Conservation (phyloP, 1,140 invertebrate species). For the Drosophila kanapiae region DNA sequence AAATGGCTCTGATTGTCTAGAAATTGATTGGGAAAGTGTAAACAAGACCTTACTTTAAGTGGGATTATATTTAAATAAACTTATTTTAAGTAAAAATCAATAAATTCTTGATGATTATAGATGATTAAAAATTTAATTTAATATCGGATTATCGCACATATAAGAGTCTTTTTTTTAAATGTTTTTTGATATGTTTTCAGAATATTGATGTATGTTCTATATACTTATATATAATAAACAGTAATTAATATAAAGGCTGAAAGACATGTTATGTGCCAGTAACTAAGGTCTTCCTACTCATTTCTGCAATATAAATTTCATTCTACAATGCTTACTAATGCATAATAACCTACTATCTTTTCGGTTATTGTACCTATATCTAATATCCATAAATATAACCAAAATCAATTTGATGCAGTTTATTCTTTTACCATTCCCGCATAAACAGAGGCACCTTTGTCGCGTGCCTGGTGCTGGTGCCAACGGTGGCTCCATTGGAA, state of each 20-base stretch:
- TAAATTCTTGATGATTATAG: too few relatives aligned
- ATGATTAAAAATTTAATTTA: too few relatives aligned
- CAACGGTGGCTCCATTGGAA: slow-evolving; percentile 19
- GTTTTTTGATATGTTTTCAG: too few relatives aligned
- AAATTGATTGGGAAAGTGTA: neutral
- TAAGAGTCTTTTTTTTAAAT: too few relatives aligned
- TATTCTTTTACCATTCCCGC: slow-evolving; percentile 32
- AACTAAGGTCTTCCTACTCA: neutral
- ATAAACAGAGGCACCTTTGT: slow-evolving; percentile 44
- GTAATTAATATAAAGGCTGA: too few relatives aligned
- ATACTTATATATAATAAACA: too few relatives aligned
- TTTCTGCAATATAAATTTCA: neutral
- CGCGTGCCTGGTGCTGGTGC: slow-evolving; percentile 43
- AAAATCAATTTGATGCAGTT: slow-evolving; percentile 25
- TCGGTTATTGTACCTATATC: neutral
- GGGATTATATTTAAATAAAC: neutral
- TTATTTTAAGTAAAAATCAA: neutral
- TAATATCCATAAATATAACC: slow-evolving; percentile 8
- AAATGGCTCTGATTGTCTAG: slow-evolving; percentile 24
- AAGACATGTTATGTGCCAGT: too few relatives aligned
- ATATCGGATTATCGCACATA: too few relatives aligned
- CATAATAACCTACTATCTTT: neutral
- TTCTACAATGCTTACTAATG: neutral
- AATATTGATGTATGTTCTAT: too few relatives aligned
- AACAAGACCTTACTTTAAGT: neutral